These are phyloP conservation scores for Plutella xylostella DNA, from an alignment of 2,888 invertebrate genomes.

Conservation along the genomic window DNA sequence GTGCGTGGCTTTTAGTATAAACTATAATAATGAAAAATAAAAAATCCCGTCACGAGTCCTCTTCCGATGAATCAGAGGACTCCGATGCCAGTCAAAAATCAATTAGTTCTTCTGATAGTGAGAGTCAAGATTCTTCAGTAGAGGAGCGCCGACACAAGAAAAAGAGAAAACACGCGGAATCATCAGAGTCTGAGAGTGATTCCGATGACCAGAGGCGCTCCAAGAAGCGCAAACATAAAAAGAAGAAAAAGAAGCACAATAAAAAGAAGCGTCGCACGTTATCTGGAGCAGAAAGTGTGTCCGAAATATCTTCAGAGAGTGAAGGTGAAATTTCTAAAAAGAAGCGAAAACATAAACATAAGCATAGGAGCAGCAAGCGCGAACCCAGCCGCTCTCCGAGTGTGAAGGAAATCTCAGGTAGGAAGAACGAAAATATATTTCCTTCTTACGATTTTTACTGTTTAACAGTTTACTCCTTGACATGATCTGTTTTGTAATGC, in stretches of 20 bases:
- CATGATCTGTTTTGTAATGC: too few species aligned
- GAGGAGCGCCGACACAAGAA: slow-evolving; percentile 54
- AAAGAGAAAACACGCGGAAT: slow-evolving; percentile 54
- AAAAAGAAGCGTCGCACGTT: slow-evolving; percentile 54
- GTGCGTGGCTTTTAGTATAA: not conserved
- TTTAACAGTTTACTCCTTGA: too few species aligned
- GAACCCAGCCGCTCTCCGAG: slow-evolving; percentile 37
- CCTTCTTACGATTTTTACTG: too few species aligned
- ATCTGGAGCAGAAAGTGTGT: slow-evolving; percentile 36
- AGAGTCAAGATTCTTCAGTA: slow-evolving; percentile 49
- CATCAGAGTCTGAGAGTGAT: slow-evolving; percentile 53
- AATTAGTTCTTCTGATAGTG: slow-evolving; percentile 52
- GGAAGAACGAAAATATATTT: not conserved
- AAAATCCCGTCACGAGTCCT: slow-evolving; percentile 43
- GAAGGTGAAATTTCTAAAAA: slow-evolving; percentile 55
- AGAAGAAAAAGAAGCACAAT: slow-evolving; percentile 62
- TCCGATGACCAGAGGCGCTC: slow-evolving; percentile 48
- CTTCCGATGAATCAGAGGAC: slow-evolving; percentile 55
- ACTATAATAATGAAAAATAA: slow-evolving; percentile 45
- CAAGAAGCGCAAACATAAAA: slow-evolving; percentile 63
- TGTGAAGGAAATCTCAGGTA: slow-evolving; percentile 16
- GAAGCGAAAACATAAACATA: slow-evolving; percentile 57
- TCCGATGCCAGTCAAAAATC: slow-evolving; percentile 46
- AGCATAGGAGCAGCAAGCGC: slow-evolving; percentile 38
- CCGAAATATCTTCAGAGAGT: slow-evolving; percentile 41